A percentile compares a stretch with the other conserved stretches of the same genome.
These are phyloP conservation scores for Triops longicaudatus DNA, from an alignment of 1,140 invertebrate genomes.

Conservation along the genomic window DNA sequence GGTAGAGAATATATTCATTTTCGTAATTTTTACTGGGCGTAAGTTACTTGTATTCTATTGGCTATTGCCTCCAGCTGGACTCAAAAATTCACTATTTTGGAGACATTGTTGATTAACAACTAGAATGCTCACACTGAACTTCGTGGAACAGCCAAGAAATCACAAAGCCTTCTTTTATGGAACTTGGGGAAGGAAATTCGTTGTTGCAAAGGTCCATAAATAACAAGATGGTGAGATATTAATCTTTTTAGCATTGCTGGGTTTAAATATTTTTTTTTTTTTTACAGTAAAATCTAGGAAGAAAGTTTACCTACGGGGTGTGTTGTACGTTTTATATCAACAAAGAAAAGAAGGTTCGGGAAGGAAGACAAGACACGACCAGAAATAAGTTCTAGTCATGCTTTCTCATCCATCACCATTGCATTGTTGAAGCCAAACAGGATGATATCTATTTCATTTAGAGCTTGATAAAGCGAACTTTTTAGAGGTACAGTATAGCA, in stretches of 20 bases:
- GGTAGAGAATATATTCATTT: too few relatives aligned
- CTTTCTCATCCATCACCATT: background rate
- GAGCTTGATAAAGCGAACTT: background rate
- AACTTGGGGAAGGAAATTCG: background rate
- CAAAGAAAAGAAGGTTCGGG: background rate
- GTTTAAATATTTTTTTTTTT: too few relatives aligned
- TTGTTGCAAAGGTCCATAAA: background rate
- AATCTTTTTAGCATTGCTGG: too few relatives aligned
- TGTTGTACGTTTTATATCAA: background rate
- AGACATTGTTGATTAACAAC: too few relatives aligned
- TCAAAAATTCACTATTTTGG: too few relatives aligned
- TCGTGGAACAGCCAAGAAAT: too few relatives aligned
- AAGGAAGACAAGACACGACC: background rate
- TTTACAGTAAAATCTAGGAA: background rate
- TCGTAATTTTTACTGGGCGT: too few relatives aligned
- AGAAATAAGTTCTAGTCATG: slow-evolving; percentile 12
- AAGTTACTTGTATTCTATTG: too few relatives aligned
- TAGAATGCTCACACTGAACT: too few relatives aligned
- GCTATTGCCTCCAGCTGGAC: too few relatives aligned
- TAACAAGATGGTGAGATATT: background rate
- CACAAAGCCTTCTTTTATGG: too few relatives aligned
- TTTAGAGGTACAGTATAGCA: background rate
- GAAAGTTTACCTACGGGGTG: background rate
- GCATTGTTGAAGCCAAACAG: slow-evolving; percentile 1
- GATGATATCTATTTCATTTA: background rate